phyloP scores from a whole-genome alignment of 2,888 invertebrate species.

The Cryptocephalus primarius region DNA sequence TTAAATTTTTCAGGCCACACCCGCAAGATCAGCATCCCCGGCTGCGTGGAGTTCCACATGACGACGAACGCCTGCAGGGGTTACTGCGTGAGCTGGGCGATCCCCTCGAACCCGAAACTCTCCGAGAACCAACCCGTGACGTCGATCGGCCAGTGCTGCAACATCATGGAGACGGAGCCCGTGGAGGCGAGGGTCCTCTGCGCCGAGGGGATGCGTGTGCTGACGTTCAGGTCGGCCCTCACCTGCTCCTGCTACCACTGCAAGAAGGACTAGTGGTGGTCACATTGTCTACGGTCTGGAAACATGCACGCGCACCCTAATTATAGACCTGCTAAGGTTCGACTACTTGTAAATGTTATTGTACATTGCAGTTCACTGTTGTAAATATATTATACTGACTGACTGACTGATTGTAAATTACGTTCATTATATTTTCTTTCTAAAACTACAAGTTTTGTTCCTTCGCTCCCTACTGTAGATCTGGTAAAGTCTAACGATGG shows the following conservation, averaged over 20 bases:
- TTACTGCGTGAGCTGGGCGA: constrained; percentile 77
- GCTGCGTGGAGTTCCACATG: constrained; percentile 74
- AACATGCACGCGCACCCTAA: no score
- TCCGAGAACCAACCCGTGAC: constrained; percentile 39
- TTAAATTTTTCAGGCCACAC: constrained; percentile 54
- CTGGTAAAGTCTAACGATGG: not conserved
- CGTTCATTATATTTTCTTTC: constrained; percentile 16
- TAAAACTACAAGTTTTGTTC: constrained; percentile 3
- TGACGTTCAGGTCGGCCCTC: constrained; percentile 74
- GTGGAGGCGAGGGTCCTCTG: constrained; percentile 68
- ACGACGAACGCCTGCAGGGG: constrained; percentile 83
- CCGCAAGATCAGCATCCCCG: constrained; percentile 68
- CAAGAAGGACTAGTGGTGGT: constrained; percentile 52
- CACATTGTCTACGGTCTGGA: not conserved
- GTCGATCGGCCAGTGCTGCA: constrained; percentile 79
- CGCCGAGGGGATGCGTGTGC: constrained; percentile 63
- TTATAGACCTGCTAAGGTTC: not conserved
- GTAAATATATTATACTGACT: constrained; percentile 29
- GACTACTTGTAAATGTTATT: constrained; percentile 1
- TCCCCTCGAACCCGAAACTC: constrained; percentile 55
- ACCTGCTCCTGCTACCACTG: constrained; percentile 79
- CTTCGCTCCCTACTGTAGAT: no score
- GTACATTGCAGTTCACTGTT: constrained; percentile 10
- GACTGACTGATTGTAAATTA: constrained; percentile 21
- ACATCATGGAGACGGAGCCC: constrained; percentile 81